These are phyloP conservation scores for Ips typographus DNA, from an alignment of 1,140 invertebrate species.

Conservation along the genomic window DNA sequence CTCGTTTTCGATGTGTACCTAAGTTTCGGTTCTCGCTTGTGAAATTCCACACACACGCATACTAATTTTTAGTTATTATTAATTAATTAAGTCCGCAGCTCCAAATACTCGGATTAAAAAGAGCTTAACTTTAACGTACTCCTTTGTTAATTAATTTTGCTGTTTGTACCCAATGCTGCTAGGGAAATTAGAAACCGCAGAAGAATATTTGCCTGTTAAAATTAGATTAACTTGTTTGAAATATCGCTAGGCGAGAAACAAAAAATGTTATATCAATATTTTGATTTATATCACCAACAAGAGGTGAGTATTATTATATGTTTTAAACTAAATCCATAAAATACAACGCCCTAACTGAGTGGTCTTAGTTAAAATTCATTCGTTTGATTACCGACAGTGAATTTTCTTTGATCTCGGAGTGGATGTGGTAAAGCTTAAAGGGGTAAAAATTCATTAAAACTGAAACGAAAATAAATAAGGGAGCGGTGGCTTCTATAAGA, in stretches of 20 bases:
- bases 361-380: conserved; percentile 37
- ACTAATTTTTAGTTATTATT: conserved; percentile 9
- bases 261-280: no score
- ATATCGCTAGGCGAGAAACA: background rate
- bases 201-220: conserved; percentile 3
- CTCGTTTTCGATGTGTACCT: no score
- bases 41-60: background rate
- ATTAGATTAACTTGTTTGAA: conserved; percentile 6
- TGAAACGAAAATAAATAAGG: conserved; percentile 34
- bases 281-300: no score
- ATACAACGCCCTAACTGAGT: conserved; percentile 29
- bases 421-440: conserved; percentile 29
- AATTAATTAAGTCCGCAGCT: conserved; percentile 9
- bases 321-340: conserved; percentile 3
- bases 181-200: conserved; percentile 6
- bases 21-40: background rate
- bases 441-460: conserved; percentile 37
- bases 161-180: conserved; percentile 6
- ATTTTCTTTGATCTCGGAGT: conserved; percentile 30
- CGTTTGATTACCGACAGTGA: conserved; percentile 22
- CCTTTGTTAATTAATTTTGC: conserved; percentile 15
- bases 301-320: background rate
- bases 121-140: conserved; percentile 16
- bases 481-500: conserved; percentile 14
- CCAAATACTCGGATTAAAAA: conserved; percentile 7